Evolutionary conservation across 92 coral and sea anemone genomes (phyloP).

Genomic region (Parazoanthus swiftii): DNA sequence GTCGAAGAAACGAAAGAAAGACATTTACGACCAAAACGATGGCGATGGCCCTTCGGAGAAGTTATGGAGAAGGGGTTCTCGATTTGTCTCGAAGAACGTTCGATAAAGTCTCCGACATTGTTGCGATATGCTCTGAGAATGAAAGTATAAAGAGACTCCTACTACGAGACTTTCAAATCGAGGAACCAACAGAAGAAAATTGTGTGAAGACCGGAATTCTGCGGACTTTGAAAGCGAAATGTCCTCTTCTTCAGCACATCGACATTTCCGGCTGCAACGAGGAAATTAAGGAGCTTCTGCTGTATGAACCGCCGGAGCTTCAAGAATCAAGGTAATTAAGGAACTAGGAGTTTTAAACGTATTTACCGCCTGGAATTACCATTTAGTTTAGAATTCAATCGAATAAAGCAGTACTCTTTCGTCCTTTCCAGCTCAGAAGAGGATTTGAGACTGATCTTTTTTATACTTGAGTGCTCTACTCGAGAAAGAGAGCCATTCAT

Average conservation of each 20-base stretch:
- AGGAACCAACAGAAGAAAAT: background rate
- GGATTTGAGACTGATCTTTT: too few relatives aligned
- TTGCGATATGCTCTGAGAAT: background rate
- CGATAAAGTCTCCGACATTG: background rate
- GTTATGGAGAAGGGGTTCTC: too few relatives aligned
- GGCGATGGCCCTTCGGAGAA: background rate
- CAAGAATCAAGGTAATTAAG: conserved; percentile 13
- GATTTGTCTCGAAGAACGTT: conserved; percentile 16
- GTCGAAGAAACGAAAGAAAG: background rate
- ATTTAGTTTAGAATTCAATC: too few relatives aligned
- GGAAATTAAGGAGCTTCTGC: background rate
- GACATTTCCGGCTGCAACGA: conserved; percentile 5
- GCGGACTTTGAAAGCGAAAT: background rate
- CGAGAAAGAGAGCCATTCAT: too few relatives aligned
- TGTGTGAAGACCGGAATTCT: background rate
- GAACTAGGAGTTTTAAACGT: too few relatives aligned
- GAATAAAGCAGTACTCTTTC: too few relatives aligned
- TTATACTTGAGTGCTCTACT: too few relatives aligned
- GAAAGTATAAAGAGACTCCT: background rate
- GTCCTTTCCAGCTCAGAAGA: too few relatives aligned
- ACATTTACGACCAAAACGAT: background rate
- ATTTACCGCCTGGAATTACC: too few relatives aligned
- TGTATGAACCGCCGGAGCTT: background rate
- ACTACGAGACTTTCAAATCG: background rate
- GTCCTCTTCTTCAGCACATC: background rate